Base-by-base conservation (phyloP, 2,797 vertebrate species). In the Coracias cyanogaster region DNA sequence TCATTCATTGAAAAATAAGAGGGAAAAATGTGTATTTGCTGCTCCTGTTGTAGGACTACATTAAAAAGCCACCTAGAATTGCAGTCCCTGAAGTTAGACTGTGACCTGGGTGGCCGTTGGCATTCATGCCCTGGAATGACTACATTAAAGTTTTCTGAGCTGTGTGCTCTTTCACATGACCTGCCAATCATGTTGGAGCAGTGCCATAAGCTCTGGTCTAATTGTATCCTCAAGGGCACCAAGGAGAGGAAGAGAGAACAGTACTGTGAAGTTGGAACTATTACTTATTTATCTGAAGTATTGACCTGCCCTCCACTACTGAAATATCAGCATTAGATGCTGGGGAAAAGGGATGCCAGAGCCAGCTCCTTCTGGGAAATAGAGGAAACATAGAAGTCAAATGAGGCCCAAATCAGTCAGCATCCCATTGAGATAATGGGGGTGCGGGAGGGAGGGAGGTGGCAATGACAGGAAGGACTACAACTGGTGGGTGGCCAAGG, bases 221-320 rank as follows among this genome's bases (percentile, higher is more conserved):
- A 62, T 49, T 86, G 37, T 72, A 6, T 89, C 89, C 92, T 95
- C 93, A 74, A 65, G 89, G 82, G 91, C 82, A 94, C 37, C 46
- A 28, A 66, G 49, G 55, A 62, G 49, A 87, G 61, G 49, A 65
- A 61, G 61, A 73, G 41, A 64, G 37, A 46, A 43, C 52, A 69
- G 61, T 25, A 31, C 28, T 87, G 55, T 26, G 35, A 64, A 67
- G 69, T 8, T 89, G 69, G 52, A 89, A 77, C 67, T 82, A 82
- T 95, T 92, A 94, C 43, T 96, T 93, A 97, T 93, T 96, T 94
- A 95, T 95, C 81, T 92, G 2, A 92, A 93, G 37, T 92, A 96
- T 91, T 92, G 90, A 95, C 78, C 78, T 55, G 60, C 41, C 35
- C 71, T 90, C 43, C 3, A 2, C 51, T 62, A 37, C 93, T 93